Evolutionary conservation across 2,113 vertebrate species (phyloP), one percentile per base, ranked within the genome.

Genomic region (Apaloderma vittatum): DNA sequence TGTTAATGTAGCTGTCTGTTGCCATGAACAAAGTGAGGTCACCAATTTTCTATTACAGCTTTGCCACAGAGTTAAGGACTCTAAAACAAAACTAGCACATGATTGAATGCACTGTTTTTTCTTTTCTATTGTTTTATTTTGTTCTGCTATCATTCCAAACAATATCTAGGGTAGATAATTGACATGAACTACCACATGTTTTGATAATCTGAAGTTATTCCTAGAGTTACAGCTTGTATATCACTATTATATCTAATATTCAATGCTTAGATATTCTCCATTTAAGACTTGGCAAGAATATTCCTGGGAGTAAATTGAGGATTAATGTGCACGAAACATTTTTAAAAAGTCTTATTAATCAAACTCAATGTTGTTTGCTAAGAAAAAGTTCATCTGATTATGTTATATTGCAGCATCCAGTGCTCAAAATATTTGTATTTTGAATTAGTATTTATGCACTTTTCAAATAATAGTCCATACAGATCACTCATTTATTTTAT

Each of bases 21-120:
- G 97, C 96, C 88, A 96, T 94, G 95, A 96, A 88, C 86, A 96
- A 91, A 94, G 76, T 96, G 96, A 97, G 91, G 88, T 97, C 96
- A 96, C 70, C 83, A 16, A 21, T 88, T 75, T 83, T 87, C 73
- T 82, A 15, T 74, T 91, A 49, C 87, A 79, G 92, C 77, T 92
- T 74, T 72, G 59, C 86, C 86, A 67, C 88, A 46, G 63, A 82
- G 36, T 61, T 46, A 7, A 49, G 66, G 40, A 12, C 61, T 72
- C 17, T 37, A 21, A 91, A 75, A 2, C 57, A 83, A 40, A 83
- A 40, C 67, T 40, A 88, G 34, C 37, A 12, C 32, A 75, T 65
- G 22, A 34, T 71, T 36, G 22, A 88, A 85, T 17, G 30, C 26
- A 52, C 16, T 3, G 0, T 27, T 71, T 48, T 46, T 77, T 65